These are phyloP conservation scores for Trachelus troglodyta DNA, from an alignment of 2,888 invertebrate genomes.

Conservation along the genomic window DNA sequence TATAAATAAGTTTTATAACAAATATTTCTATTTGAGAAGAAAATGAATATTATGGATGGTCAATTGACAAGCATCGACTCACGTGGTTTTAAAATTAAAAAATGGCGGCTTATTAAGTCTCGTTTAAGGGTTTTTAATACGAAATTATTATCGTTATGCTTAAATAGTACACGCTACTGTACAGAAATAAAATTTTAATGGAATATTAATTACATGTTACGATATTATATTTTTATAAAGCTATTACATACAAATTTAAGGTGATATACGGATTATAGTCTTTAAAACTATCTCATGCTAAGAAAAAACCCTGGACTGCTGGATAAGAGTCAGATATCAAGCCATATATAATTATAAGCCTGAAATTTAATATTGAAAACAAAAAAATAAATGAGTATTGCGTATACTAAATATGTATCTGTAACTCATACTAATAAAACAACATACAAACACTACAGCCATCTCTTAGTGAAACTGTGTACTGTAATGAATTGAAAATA, in stretches of 20 bases:
- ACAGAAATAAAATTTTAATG: background rate
- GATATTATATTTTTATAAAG: background rate
- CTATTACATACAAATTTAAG: background rate
- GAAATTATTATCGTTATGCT: background rate
- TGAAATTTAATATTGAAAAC: background rate
- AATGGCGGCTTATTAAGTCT: background rate
- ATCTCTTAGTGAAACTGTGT: background rate
- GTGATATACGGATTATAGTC: background rate
- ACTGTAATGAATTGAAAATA: background rate
- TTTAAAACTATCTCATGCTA: background rate
- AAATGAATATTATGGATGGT: background rate
- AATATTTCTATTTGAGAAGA: background rate
- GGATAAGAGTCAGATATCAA: background rate
- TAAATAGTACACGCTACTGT: background rate
- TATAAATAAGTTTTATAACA: background rate
- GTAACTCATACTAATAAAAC: too few species aligned
- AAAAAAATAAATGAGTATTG: background rate
- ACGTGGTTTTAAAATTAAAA: background rate
- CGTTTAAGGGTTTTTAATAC: background rate
- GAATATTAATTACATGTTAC: background rate
- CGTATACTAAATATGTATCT: background rate
- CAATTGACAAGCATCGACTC: background rate
- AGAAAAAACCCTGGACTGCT: background rate
- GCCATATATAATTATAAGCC: too few species aligned
- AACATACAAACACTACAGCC: background rate